phyloP scores from a whole-genome alignment of 2,888 invertebrate species.

The Stenolophus ochropezus region DNA sequence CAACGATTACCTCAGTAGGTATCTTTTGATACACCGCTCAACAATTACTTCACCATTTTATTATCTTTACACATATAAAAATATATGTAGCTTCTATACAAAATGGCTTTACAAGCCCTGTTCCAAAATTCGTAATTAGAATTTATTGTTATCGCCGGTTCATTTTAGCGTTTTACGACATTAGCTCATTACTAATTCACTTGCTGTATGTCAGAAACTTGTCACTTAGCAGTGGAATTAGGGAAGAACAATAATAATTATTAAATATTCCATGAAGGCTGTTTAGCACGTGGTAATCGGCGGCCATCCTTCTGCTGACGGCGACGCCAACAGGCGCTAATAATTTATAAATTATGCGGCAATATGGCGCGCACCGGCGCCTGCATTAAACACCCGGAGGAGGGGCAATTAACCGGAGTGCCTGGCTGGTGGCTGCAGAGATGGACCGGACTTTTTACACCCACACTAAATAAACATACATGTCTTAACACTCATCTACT shows the following conservation, averaged over 20 bases:
- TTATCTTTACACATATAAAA: too few relatives aligned
- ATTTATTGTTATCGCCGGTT: too few relatives aligned
- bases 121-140: too few relatives aligned
- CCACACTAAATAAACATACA: too few relatives aligned
- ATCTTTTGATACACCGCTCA: background rate
- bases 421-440: background rate
- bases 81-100: too few relatives aligned
- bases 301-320: background rate
- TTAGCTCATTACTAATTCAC: background rate
- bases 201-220: background rate
- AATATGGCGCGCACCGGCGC: background rate
- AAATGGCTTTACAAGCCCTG: too few relatives aligned
- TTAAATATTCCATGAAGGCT: background rate
- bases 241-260: constrained; percentile 16
- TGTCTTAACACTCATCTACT: too few relatives aligned
- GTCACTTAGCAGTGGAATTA: background rate
- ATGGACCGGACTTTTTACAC: too few relatives aligned
- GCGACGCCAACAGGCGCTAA: background rate
- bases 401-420: background rate
- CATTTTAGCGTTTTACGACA: background rate
- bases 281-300: background rate
- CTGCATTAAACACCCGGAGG: background rate
- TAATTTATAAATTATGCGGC: constrained; percentile 19
- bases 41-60: background rate
- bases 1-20: background rate